Base-by-base conservation (phyloP, 2,888 invertebrate species). In the Xestia c-nigrum region DNA sequence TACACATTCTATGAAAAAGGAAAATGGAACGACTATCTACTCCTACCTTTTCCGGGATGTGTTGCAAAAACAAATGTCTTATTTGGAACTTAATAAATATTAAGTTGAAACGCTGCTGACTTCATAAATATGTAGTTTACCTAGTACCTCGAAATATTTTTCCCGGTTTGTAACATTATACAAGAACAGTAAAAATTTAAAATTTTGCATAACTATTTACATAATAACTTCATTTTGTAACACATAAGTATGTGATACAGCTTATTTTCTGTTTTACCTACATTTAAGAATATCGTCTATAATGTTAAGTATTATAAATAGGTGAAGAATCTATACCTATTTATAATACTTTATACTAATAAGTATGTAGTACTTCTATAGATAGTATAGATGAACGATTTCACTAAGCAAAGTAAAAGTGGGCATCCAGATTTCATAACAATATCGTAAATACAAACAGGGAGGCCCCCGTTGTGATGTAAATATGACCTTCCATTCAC, bases 401-500 rank as follows among this genome's bases (percentile, higher is more conserved):
- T 80, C n/a, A 72, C 64, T 47, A 74, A 66, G 52, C 47, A 70
- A 84, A 80, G 74, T 84, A 80, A 76, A 77, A 80, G 77, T 80
- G 70, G 63, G 70, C 66, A 84, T 84, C 84, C 83, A 84, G 84
- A 70, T 84, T 80, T 67, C 72, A 70, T 50, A 84, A 84, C 61
- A 5, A 55, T 19, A 55, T 65, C 70, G 50, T 38, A 67, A 66
- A 59, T 59, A 31, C 59, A 55, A 55, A 14, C 12, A 55, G 55
- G 55, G 55, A 76, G 47, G 14, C 72, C 77, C 84, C 77, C 74
- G 59, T n/a, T 43, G 59, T 76, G 81, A 77, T 59, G 76, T 71
- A 59, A 84, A 64, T 14, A 50, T 84, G 77, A 84, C 84, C 84
- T 80, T 74, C 71, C 84, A 74, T 76, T 84, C 83, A 63, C 84